These are phyloP conservation scores for Micronycteris hirsuta DNA, from an alignment of 2,113 vertebrate genomes.

Conservation along the genomic window DNA sequence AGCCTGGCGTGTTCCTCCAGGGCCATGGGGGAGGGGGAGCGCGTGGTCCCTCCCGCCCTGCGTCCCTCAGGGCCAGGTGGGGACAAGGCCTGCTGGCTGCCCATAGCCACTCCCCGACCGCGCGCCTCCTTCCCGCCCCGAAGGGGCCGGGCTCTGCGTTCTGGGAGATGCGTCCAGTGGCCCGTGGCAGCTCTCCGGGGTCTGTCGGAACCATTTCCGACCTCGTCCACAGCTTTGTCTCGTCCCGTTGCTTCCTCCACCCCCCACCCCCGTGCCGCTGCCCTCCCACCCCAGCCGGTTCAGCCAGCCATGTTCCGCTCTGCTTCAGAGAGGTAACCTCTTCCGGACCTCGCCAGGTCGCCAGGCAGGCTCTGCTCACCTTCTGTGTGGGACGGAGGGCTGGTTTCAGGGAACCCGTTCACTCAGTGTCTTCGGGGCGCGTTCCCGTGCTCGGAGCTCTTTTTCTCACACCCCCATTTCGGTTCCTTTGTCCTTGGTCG, in stretches of 20 bases:
- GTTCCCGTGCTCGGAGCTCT: background rate
- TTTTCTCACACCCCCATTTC: background rate
- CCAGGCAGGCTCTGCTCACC: background rate
- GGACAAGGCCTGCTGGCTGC: background rate
- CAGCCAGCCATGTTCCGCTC: background rate
- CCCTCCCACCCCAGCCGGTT: no score
- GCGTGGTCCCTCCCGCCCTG: fast-evolving
- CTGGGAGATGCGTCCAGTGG: background rate
- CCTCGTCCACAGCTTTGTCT: background rate
- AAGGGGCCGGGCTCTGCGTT: background rate
- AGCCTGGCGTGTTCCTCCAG: background rate
- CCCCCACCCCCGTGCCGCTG: no score
- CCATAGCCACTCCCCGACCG: background rate
- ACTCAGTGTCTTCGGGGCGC: background rate
- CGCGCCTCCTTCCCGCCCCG: background rate
- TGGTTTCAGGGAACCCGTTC: background rate
- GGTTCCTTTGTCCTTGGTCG: background rate
- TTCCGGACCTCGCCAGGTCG: background rate
- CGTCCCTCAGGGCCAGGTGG: background rate
- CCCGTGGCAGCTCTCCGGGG: background rate
- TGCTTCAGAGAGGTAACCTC: background rate
- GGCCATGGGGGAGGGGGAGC: no score
- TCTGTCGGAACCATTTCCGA: background rate
- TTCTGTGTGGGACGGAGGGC: no score
- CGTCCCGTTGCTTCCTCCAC: background rate